Evolutionary conservation across 2,113 vertebrate species (phyloP).

Genomic region (Atractosteus spatula): DNA sequence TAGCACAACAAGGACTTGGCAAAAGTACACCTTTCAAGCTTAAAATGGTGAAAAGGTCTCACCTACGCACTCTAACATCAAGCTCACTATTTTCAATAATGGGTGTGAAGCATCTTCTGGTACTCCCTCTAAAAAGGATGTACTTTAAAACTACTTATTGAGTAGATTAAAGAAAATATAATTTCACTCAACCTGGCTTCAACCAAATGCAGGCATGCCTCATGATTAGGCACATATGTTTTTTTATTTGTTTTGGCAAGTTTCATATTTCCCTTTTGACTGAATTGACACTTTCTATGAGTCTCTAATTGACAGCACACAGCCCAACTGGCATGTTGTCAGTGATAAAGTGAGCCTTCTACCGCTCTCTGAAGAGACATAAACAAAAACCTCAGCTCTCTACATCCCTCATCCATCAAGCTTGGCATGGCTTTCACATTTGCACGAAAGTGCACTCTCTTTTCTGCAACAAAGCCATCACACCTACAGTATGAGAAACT

Average conservation of each 20-base stretch:
- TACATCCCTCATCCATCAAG: constrained; percentile 39
- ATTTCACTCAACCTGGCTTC: not conserved
- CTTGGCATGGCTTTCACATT: constrained; percentile 26
- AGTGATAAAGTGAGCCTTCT: constrained; percentile 57
- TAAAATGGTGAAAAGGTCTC: too few relatives aligned
- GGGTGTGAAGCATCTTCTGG: constrained; percentile 7
- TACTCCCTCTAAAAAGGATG: not conserved
- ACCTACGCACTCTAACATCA: too few relatives aligned
- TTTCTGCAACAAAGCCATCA: constrained; percentile 31
- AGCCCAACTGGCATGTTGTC: constrained; percentile 50
- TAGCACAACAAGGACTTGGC: too few relatives aligned
- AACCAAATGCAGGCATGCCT: not conserved
- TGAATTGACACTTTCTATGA: constrained; percentile 26
- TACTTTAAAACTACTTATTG: not conserved
- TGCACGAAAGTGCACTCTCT: constrained; percentile 22
- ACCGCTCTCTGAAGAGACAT: constrained; percentile 40
- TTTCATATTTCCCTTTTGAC: constrained; percentile 29
- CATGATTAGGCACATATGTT: not conserved
- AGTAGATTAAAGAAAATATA: too few relatives aligned
- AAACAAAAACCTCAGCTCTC: constrained; percentile 30
- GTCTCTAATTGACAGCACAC: constrained; percentile 31
- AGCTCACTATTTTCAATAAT: not conserved
- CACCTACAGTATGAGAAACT: not conserved
- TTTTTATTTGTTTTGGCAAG: constrained; percentile 19
- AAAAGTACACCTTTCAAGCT: too few relatives aligned